These are phyloP conservation scores for Zophobas atratus DNA, from an alignment of 1,140 invertebrate species.

Conservation along the genomic window DNA sequence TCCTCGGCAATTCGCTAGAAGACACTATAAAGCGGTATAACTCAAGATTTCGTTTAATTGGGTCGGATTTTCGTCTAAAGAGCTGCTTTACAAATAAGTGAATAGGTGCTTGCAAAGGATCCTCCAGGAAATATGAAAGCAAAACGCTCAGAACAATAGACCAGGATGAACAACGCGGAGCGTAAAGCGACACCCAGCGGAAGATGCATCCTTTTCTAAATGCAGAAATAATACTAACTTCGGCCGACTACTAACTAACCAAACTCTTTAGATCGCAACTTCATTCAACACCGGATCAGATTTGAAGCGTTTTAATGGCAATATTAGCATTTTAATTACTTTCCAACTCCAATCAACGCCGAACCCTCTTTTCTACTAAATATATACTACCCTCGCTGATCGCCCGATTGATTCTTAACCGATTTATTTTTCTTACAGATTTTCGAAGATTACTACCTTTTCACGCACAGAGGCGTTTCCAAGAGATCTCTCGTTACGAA, in stretches of 20 bases:
- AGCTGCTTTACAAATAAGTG: constrained; percentile 45
- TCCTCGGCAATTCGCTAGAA: constrained; percentile 15
- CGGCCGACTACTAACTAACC: constrained; percentile 21
- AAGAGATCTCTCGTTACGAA: constrained; percentile 82
- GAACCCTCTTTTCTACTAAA: constrained; percentile 25
- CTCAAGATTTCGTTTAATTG: constrained; percentile 45
- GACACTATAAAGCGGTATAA: constrained; percentile 39
- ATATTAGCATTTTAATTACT: constrained; percentile 49
- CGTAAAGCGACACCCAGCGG: constrained; percentile 25
- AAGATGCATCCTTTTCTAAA: constrained; percentile 36
- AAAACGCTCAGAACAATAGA: constrained; percentile 36
- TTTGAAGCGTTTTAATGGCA: constrained; percentile 45
- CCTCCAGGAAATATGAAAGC: constrained; percentile 40
- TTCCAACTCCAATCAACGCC: constrained; percentile 37
- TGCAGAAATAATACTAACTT: constrained; percentile 26
- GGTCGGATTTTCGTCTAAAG: constrained; percentile 44
- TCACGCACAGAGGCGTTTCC: constrained; percentile 81
- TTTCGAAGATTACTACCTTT: constrained; percentile 85
- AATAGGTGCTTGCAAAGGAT: constrained; percentile 42
- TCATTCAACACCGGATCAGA: constrained; percentile 41
- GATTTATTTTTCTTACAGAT: constrained; percentile 75
- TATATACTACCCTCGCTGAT: background rate
- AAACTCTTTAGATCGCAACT: background rate
- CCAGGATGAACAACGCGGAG: constrained; percentile 32
- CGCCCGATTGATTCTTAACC: constrained; percentile 3